These are phyloP conservation scores for Chelmon rostratus DNA, from an alignment of 2,797 vertebrate species.

Conservation along the genomic window DNA sequence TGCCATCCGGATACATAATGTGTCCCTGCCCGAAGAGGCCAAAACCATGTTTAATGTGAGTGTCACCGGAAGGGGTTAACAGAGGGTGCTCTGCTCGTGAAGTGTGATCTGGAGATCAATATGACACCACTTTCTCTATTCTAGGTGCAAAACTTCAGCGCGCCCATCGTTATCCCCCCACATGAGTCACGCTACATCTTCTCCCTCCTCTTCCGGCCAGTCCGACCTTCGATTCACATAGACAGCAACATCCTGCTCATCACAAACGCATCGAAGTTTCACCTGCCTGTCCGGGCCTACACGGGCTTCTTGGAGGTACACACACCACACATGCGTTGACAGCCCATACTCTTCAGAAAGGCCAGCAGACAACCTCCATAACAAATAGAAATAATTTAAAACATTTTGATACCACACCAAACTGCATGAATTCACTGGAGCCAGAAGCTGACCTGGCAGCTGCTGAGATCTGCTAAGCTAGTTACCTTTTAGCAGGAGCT, in stretches of 20 bases:
- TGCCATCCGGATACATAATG: conserved; percentile 93
- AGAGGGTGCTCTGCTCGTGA: not conserved
- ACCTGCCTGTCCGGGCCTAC: conserved; percentile 96
- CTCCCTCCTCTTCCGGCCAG: conserved; percentile 94
- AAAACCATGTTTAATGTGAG: conserved; percentile 95
- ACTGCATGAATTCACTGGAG: not conserved
- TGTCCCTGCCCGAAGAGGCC: conserved; percentile 93
- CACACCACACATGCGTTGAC: not conserved
- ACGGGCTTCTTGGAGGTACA: conserved; percentile 97
- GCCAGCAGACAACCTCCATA: not conserved
- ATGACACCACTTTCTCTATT: not conserved
- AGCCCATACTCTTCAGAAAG: not conserved
- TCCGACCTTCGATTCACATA: conserved; percentile 94
- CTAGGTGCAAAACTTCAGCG: conserved; percentile 96
- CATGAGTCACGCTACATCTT: conserved; percentile 95
- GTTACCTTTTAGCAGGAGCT: too few relatives aligned
- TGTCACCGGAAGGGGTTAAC: not conserved
- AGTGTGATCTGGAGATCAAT: not conserved
- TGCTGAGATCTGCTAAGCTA: not conserved
- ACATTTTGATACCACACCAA: too few relatives aligned
- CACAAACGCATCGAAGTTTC: conserved; percentile 98
- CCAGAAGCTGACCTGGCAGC: not conserved
- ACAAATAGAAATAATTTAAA: too few relatives aligned
- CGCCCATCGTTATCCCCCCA: conserved; percentile 92
- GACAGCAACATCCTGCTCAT: conserved; percentile 98